Evolutionary conservation across 2,113 vertebrate species (phyloP).

Genomic region (Pteruthius melanotis): DNA sequence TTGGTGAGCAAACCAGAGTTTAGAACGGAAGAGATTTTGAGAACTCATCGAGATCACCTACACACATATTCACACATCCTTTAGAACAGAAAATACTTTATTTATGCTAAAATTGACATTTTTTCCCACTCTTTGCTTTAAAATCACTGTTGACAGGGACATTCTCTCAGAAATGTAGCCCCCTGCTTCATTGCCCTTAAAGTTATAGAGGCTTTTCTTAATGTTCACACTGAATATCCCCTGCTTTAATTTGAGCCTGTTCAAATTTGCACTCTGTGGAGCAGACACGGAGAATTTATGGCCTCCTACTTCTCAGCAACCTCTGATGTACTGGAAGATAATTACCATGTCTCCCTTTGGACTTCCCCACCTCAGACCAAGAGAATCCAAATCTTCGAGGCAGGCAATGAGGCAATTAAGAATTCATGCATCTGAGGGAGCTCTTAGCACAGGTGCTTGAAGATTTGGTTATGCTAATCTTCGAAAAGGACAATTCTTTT

Average conservation of each 20-base stretch:
- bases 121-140: neutral
- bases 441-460: neutral
- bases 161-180: neutral
- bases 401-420: neutral
- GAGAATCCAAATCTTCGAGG: neutral
- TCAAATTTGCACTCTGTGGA: neutral
- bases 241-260: neutral
- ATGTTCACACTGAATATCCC: neutral
- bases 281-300: neutral
- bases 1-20: neutral
- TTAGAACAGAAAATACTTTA: neutral
- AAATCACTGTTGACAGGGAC: neutral
- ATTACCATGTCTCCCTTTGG: neutral
- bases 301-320: neutral
- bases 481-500: neutral
- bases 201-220: neutral
- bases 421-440: neutral
- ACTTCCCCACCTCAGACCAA: neutral
- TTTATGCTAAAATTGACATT: neutral
- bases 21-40: neutral
- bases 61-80: neutral
- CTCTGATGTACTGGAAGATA: neutral
- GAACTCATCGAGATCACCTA: neutral
- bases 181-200: neutral
- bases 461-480: neutral